Evolutionary conservation across 2,113 vertebrate species (phyloP).

Genomic region (Dicerorhinus sumatrensis): DNA sequence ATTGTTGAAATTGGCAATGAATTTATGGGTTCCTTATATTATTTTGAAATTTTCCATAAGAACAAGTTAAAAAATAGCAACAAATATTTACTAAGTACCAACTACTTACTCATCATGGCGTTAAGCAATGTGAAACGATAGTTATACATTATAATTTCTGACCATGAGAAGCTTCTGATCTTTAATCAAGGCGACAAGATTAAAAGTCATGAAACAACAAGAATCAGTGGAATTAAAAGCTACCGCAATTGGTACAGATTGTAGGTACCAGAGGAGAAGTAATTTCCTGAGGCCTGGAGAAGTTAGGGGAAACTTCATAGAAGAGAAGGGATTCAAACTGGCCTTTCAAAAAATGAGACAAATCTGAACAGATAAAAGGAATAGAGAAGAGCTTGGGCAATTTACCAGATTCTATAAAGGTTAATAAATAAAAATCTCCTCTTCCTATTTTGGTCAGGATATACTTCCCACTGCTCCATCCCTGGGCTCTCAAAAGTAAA

Average conservation of each 20-base stretch:
- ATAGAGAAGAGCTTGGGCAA: neutral
- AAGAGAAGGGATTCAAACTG: neutral
- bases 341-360: conserved; percentile 10
- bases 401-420: neutral
- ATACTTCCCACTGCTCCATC: neutral
- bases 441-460: conserved; percentile 12
- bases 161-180: neutral
- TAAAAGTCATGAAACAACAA: neutral
- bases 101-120: neutral
- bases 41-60: neutral
- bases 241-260: neutral
- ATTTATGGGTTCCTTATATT: neutral
- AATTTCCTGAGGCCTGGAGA: neutral
- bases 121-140: neutral
- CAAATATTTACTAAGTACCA: neutral
- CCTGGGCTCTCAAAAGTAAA: neutral
- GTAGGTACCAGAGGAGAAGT: neutral
- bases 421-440: neutral
- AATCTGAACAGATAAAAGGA: neutral
- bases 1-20: neutral
- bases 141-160: neutral
- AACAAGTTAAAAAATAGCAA: conserved; percentile 24
- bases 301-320: neutral
- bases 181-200: neutral
- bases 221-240: neutral